Evolutionary conservation across 2,888 invertebrate genomes (phyloP).

Genomic region (Julus scandinavius): DNA sequence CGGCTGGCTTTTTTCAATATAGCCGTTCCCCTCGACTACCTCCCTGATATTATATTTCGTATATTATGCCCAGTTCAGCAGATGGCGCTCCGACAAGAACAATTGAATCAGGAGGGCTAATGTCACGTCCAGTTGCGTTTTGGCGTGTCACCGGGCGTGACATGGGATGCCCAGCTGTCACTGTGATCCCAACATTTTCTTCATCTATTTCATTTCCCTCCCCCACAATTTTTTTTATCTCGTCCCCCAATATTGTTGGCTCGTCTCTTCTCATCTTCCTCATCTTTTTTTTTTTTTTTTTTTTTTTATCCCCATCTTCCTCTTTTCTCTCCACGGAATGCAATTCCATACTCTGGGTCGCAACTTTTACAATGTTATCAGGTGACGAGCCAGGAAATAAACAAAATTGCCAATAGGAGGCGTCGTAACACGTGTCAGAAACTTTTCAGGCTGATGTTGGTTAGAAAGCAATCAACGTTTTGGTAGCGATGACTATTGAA

Average conservation of each 20-base stretch:
- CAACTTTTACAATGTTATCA: conserved; percentile 19
- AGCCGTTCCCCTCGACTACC: background rate
- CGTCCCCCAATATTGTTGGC: background rate
- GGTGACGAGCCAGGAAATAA: background rate
- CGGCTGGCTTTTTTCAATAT: conserved; percentile 13
- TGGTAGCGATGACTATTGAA: background rate
- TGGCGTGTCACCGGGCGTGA: conserved; percentile 17
- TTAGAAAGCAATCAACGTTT: background rate
- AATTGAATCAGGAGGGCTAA: background rate
- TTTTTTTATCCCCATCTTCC: background rate
- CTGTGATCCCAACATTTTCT: background rate
- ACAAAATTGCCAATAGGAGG: background rate
- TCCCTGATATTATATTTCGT: background rate
- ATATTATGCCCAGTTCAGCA: background rate
- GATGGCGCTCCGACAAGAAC: background rate
- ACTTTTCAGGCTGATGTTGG: background rate
- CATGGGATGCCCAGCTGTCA: conserved; percentile 3
- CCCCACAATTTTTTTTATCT: background rate
- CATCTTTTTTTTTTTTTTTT: background rate
- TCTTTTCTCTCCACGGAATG: background rate
- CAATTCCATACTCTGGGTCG: background rate
- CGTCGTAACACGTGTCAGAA: background rate
- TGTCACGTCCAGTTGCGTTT: conserved; percentile 35
- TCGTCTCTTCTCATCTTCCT: conserved; percentile 25
- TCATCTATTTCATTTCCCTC: background rate